Evolutionary conservation across 2,797 vertebrate species (phyloP), one percentile per base, ranked within the genome.

Genomic region (Rhynchotus rufescens): DNA sequence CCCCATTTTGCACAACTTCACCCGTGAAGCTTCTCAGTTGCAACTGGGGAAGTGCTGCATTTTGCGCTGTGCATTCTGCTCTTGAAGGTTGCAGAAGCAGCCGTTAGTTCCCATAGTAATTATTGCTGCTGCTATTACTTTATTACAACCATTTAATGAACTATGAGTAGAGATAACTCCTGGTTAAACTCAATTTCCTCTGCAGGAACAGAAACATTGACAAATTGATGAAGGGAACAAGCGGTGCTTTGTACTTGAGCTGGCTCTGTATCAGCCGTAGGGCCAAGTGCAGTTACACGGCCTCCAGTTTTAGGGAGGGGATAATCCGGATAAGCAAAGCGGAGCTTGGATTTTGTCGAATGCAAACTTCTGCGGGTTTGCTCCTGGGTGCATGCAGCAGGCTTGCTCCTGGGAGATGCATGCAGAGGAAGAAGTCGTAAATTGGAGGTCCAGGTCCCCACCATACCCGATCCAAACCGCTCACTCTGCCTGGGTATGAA

Each of bases 11-110:
- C 32, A 19, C 40, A 1, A 75, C 42, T 80, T 87, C 65, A 59
- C 30, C 4, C 36, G 42, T 19, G 73, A 72, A 88, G 36, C 1
- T 0, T 54, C 42, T 42, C 23, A 8, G n/a, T 7, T 76, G 49
- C 54, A 45, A 49, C 32, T 9, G 22, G 4, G 51, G 23, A 60
- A 62, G 28, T 2, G 2, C 42, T 34, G 2, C 2, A 12, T 30
- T 3, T 52, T 2, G 0, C 11, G 49, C 20, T n/a, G 36, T 0
- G 0, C 0, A 0, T 49, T 80, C 34, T 68, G n/a, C 54, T 93
- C 45, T 76, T 45, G 44, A 73, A 89, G 52, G 21, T 79, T 84
- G 60, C 71, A 36, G 20, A 13, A 56, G 80, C 32, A 84, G 20
- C 89, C 52, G n/a, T 84, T 77, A 61, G 44, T 69, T 60, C 19